These are phyloP conservation scores for Mus pahari DNA, from an alignment of 2,113 vertebrate genomes.

Conservation along the genomic window DNA sequence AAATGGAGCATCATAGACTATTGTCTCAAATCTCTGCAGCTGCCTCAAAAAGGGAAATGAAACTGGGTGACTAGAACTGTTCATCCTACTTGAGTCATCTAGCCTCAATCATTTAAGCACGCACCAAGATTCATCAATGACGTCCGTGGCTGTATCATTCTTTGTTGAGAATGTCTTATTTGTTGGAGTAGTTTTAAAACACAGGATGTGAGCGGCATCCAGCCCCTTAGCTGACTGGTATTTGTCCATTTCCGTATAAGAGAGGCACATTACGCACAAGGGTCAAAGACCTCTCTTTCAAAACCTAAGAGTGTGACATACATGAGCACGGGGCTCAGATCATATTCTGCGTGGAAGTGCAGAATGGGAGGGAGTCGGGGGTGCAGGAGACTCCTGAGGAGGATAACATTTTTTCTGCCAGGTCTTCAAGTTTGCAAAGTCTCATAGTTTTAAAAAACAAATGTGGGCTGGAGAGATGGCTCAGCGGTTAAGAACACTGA, in stretches of 20 bases:
- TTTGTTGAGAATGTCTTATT: background rate
- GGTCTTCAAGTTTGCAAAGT: background rate
- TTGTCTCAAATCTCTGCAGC: slow-evolving; percentile 48
- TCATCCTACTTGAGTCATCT: slow-evolving; percentile 33
- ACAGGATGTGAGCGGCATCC: background rate
- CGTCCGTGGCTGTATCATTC: background rate
- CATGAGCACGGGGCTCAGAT: background rate
- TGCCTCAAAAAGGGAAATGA: slow-evolving; percentile 66
- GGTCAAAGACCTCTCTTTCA: slow-evolving; percentile 1
- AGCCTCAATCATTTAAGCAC: slow-evolving; percentile 28
- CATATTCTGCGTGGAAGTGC: background rate
- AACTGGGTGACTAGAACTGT: slow-evolving; percentile 27
- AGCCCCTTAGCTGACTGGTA: slow-evolving; percentile 26
- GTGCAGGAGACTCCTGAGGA: background rate
- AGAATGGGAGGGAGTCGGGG: background rate
- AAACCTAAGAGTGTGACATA: background rate
- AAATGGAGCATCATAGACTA: slow-evolving; percentile 7
- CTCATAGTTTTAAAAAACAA: background rate
- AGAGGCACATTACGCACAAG: background rate
- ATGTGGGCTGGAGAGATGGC: background rate
- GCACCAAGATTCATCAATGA: background rate
- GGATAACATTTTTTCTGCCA: background rate
- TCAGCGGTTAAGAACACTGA: too few species aligned
- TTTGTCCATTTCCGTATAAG: background rate
- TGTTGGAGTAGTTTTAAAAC: background rate